phyloP scores from a whole-genome alignment of 2,888 invertebrate species.

The Chymomyza fuscimana region DNA sequence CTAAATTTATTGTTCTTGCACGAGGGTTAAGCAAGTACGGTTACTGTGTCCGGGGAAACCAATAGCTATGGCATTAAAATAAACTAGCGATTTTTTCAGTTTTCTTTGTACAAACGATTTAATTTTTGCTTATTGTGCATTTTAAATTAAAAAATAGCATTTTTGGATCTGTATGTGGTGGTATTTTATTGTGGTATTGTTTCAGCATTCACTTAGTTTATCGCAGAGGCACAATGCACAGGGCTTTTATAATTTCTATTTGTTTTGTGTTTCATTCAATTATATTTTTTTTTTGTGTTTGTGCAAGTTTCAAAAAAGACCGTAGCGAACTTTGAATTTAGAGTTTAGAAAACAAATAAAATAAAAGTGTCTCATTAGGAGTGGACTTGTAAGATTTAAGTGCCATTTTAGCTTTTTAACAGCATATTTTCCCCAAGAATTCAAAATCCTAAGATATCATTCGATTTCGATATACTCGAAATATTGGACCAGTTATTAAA shows the following conservation, averaged over 20 bases:
- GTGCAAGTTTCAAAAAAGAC: background rate
- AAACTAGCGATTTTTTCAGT: background rate
- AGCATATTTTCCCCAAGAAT: too few relatives aligned
- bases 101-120: background rate
- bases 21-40: too few relatives aligned
- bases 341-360: background rate
- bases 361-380: background rate
- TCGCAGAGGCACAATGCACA: conserved; percentile 3
- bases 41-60: too few relatives aligned
- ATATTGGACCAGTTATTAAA: too few relatives aligned
- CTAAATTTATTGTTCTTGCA: too few relatives aligned
- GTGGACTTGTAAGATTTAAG: background rate
- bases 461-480: too few relatives aligned
- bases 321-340: background rate
- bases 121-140: conserved; percentile 7
- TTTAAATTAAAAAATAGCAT: conserved; percentile 42
- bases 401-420: too few relatives aligned
- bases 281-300: background rate
- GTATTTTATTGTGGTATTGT: conserved; percentile 30
- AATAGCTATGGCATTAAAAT: background rate
- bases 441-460: too few relatives aligned
- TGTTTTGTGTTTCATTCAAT: background rate
- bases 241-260: background rate
- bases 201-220: conserved; percentile 12
- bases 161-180: conserved; percentile 51